These are phyloP conservation scores for Acromyrmex charruanus DNA, from an alignment of 1,140 invertebrate genomes.

Conservation along the genomic window DNA sequence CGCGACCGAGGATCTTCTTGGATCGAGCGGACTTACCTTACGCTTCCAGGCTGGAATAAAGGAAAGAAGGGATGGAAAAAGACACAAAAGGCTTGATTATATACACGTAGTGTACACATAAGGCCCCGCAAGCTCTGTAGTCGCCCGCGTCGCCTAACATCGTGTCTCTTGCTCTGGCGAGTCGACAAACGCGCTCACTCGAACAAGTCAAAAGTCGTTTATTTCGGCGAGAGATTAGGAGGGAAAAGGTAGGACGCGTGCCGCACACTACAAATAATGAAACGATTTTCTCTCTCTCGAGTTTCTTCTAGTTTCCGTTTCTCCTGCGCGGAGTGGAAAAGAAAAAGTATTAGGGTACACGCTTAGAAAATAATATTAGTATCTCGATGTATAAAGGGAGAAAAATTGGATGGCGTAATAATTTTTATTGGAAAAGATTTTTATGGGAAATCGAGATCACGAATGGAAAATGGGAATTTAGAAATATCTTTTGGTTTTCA, in stretches of 20 bases:
- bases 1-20: constrained; percentile 56
- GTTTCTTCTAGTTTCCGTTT: constrained; percentile 12
- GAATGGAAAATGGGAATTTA: background rate
- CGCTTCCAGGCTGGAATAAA: constrained; percentile 58
- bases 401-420: constrained; percentile 13
- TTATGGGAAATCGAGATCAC: background rate
- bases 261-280: constrained; percentile 27
- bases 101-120: constrained; percentile 24
- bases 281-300: constrained; percentile 46
- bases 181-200: background rate
- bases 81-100: constrained; percentile 44
- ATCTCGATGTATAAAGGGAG: background rate
- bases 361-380: background rate
- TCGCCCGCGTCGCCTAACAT: constrained; percentile 37
- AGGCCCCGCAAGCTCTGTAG: constrained; percentile 61
- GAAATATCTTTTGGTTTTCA: background rate
- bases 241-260: constrained; percentile 4
- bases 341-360: background rate
- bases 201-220: background rate
- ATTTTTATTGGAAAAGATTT: constrained; percentile 5
- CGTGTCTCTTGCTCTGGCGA: constrained; percentile 7
- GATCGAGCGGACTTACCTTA: constrained; percentile 63
- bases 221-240: constrained; percentile 15
- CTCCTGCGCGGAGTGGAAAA: background rate
- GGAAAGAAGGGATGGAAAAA: constrained; percentile 30